phyloP scores from a whole-genome alignment of 2,113 vertebrate genomes.

The Felis catus region DNA sequence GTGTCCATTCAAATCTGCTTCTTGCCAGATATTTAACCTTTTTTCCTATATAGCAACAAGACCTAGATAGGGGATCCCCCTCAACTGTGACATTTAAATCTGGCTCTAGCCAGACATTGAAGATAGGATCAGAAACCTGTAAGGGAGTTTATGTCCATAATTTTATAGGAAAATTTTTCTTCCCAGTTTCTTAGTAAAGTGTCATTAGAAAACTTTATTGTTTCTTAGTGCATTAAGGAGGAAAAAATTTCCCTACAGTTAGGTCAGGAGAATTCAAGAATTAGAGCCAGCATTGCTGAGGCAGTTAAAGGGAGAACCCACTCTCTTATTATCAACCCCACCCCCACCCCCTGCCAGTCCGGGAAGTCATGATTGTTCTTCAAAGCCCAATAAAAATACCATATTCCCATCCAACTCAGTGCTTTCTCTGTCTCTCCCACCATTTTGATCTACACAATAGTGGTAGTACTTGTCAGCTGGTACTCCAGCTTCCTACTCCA shows the following conservation, averaged over 20 bases:
- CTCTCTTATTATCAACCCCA: background rate
- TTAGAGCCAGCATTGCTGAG: background rate
- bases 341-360: background rate
- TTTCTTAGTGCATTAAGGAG: background rate
- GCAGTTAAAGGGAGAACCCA: background rate
- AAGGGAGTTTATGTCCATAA: background rate
- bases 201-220: background rate
- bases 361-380: background rate
- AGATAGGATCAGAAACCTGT: background rate
- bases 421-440: background rate
- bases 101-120: background rate
- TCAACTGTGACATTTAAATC: background rate
- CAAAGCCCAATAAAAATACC: background rate
- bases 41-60: background rate
- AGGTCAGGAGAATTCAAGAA: slow-evolving; percentile 5
- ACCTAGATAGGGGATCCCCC: background rate
- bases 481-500: background rate
- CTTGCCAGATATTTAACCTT: background rate
- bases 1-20: background rate
- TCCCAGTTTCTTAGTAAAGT: background rate
- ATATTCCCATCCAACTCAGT: background rate
- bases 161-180: background rate
- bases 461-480: background rate
- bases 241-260: background rate
- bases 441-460: background rate